Base-by-base conservation (phyloP, 1,140 invertebrate genomes). In the Drosophila neocordata region DNA sequence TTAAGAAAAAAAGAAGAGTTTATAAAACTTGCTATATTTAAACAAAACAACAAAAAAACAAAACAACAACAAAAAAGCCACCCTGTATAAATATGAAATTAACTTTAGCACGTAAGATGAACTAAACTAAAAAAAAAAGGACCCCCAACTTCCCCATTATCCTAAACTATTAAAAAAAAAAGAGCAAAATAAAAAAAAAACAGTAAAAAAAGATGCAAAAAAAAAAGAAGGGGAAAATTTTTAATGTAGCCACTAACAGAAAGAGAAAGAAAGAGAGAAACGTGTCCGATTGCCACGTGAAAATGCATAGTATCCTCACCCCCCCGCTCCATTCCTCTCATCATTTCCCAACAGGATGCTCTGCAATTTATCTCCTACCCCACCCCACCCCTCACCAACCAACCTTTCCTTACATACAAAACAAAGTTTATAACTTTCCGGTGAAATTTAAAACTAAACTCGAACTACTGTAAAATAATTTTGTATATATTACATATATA, bases 381-480 rank as follows among this genome's bases (percentile, higher is more conserved):
- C 15, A 1, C 7, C 12, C 5, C 37, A 1, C 4, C 12, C 37
- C 3, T 12, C n/a, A n/a, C n/a, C n/a, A n/a, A n/a, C n/a, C n/a
- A n/a, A n/a, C n/a, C 15, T 3, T 48, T 20, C 15, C 7, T 48
- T 4, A 15, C 41, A 48, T 15, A 48, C 24, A 73, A 73, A 75
- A 68, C 74, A 68, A 58, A 57, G 69, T 56, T 72, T 68, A 57
- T 69, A 87, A 66, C 79, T 87, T 87, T 72, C 15, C 41, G 82
- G 74, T 85, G 78, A 87, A 85, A 87, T 87, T 78, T 66, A 51
- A 77, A 77, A 63, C 69, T 65, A 70, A 81, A 60, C 44, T 22
- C 56, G 65, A 76, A 65, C 48, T 66, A 82, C 58, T 88, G 83
- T 88, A 89, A 83, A 66, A 88, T 88, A 88, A 89, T 89, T 89